A percentile compares a stretch with the other conserved stretches of the same genome.
Conservation (phyloP, 2,888 invertebrate genomes). For the Acleris holmiana region DNA sequence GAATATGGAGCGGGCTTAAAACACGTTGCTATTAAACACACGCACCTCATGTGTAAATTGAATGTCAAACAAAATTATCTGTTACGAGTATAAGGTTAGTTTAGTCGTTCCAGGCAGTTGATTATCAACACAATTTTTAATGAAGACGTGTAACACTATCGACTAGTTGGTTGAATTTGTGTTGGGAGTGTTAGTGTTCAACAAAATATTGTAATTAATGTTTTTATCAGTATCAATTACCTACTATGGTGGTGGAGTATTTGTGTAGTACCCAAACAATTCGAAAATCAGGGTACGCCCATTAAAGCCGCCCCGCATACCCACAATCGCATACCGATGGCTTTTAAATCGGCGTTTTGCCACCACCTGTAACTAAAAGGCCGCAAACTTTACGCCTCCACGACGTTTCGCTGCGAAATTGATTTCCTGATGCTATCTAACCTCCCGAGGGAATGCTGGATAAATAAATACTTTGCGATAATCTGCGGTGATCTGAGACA, state of each 20-base stretch:
- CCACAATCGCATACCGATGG: slow-evolving; percentile 45
- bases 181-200: too few species aligned
- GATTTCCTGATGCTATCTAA: slow-evolving; percentile 81
- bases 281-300: slow-evolving; percentile 12
- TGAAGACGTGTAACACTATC: too few species aligned
- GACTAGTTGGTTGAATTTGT: too few species aligned
- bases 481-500: slow-evolving; percentile 78
- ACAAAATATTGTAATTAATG: too few species aligned
- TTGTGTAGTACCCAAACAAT: slow-evolving; percentile 3
- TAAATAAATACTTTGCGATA: slow-evolving; percentile 83
- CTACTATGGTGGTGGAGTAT: too few species aligned
- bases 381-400: slow-evolving; percentile 74
- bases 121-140: slow-evolving; percentile 9
- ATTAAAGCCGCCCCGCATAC: slow-evolving; percentile 10
- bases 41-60: slow-evolving; percentile 32
- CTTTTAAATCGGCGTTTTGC: slow-evolving; percentile 59
- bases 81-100: slow-evolving; percentile 11
- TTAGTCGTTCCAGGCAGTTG: slow-evolving; percentile 16
- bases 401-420: slow-evolving; percentile 79
- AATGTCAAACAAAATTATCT: slow-evolving; percentile 35
- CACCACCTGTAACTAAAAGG: slow-evolving; percentile 70
- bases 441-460: slow-evolving; percentile 77
- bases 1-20: slow-evolving; percentile 45
- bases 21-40: slow-evolving; percentile 30
- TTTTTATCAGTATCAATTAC: too few species aligned